Conservation (phyloP, 2,113 vertebrate genomes). For the Ammodytes marinus region DNA sequence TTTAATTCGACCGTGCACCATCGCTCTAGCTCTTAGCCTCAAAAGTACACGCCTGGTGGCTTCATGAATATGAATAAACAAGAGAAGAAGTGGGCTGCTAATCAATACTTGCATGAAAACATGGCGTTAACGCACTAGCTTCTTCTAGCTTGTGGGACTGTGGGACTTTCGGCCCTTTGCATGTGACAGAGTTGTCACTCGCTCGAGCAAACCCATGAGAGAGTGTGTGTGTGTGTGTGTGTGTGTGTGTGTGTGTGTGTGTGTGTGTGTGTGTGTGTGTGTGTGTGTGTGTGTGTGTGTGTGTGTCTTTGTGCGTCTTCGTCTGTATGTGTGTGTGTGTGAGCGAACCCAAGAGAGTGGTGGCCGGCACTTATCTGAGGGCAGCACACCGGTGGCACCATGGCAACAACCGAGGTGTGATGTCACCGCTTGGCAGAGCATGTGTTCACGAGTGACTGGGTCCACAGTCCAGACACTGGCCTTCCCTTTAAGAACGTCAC, state of each 20-base stretch:
- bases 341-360: constrained; percentile 59
- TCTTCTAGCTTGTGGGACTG: constrained; percentile 31
- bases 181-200: constrained; percentile 76
- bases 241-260: too few species aligned
- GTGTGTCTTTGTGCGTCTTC: too few species aligned
- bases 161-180: constrained; percentile 50
- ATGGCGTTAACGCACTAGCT: constrained; percentile 19
- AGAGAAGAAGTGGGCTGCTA: constrained; percentile 41
- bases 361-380: constrained; percentile 75
- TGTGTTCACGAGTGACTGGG: constrained; percentile 73
- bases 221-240: not conserved
- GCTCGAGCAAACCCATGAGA: constrained; percentile 59
- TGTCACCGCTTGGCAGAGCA: constrained; percentile 75
- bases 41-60: constrained; percentile 19
- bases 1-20: constrained; percentile 57
- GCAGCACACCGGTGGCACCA: constrained; percentile 72
- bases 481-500: constrained; percentile 57
- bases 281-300: too few species aligned
- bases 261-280: too few species aligned
- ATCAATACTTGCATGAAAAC: constrained; percentile 65
- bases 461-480: constrained; percentile 56
- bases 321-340: too few species aligned
- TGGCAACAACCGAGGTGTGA: constrained; percentile 78
- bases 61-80: constrained; percentile 67
- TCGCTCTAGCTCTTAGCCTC: constrained; percentile 18